Base-by-base conservation (phyloP, 2,113 vertebrate genomes). In the Psittacula cyanocephala region DNA sequence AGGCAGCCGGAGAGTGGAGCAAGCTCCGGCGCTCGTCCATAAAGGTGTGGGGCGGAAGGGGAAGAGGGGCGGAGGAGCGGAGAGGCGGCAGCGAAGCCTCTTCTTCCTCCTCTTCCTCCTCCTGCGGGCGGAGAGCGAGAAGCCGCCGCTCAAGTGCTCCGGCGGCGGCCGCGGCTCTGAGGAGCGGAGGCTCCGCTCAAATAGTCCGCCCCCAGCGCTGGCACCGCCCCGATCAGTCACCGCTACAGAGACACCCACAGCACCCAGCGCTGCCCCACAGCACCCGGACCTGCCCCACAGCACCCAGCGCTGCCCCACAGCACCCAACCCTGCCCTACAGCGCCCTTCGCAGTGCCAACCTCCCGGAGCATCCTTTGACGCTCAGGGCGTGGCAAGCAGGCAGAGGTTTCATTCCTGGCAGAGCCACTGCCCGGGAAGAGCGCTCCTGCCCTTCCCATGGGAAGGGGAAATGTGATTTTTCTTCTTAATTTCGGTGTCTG, bases 21-120 rank as follows among this genome's bases (percentile, higher is more conserved):
- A 99, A 98, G 98, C 99, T 98, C 97, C 97, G 98, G 96, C 98
- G 99, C 98, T 99, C 99, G 98, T 99, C 99, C 99, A 99, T 99
- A 97, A 98, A 98, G 98, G 98, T 98, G 98, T 89, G 96, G 77
- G 97, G 97, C 95, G 91, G 95, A 46, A 95, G 96, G 94, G 94
- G 93, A 97, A 96, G 95, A 92, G 97, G 97, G 90, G 11, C 96
- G 92, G 96, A 96, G 94, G 60, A 96, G 94, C 60, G 77, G 96
- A 97, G 97, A 97, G 97, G 97, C 97, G 97, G 97, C 97, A 98
- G 97, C 93, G 47, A 44, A 93, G 79, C 68, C 74, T 97, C 94
- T 87, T 96, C 86, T 87, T 85, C 87, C 59, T 96, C 95, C 70
- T 55, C 85, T 37, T 57, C 95, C 87, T 85, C 90, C 95, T 96